Base-by-base conservation (phyloP, 2,797 vertebrate genomes). In the Pterois miles region DNA sequence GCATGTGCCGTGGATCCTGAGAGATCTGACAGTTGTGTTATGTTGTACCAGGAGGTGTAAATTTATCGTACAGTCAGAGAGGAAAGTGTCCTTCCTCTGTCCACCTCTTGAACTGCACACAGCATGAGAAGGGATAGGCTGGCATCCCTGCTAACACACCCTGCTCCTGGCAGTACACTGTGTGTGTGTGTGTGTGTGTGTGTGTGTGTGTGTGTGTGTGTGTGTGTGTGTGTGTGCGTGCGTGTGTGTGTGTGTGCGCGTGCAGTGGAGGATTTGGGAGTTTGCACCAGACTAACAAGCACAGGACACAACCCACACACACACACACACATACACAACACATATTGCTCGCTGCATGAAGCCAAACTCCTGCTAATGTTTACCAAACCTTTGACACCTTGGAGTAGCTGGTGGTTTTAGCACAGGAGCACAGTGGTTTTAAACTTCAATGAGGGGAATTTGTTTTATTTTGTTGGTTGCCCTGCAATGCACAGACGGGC, bases 191-290 rank as follows among this genome's bases (percentile, higher is more conserved):
- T 48, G 8, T 43, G 31, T 38, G 59, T 65, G 38, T 27, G 22
- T 3, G 38, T 29, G 12, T 38, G 25, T 29, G 23, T 27, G 29
- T 52, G 65, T 60, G 34, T 29, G 34, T 43, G 52, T 29, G 50
- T 40, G 16, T 18, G 40, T 14, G 40, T 43, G 40, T 43, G 14
- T 43, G 40, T 29, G 27, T 29, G 27, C 5, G 3, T 29, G 27
- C 3, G 27, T 29, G 29, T 29, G 29, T 29, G 29, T 29, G 38
- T 50, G 16, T 31, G 29, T 53, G 38, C 69, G 31, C 18, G 25
- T 38, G 65, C 80, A 73, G 36, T 18, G 31, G 27, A 60, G 62
- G 84, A 77, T 85, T 86, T 75, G 27, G 25, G 27, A 57, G 36
- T 46, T 29, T 74, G 33, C 48, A 50, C n/a, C 48, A 50, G 9